Percentiles rank a stretch among this genome's conserved stretches.
phyloP scores from a whole-genome alignment of 2,888 invertebrate species.

The Ceriagrion tenellum region DNA sequence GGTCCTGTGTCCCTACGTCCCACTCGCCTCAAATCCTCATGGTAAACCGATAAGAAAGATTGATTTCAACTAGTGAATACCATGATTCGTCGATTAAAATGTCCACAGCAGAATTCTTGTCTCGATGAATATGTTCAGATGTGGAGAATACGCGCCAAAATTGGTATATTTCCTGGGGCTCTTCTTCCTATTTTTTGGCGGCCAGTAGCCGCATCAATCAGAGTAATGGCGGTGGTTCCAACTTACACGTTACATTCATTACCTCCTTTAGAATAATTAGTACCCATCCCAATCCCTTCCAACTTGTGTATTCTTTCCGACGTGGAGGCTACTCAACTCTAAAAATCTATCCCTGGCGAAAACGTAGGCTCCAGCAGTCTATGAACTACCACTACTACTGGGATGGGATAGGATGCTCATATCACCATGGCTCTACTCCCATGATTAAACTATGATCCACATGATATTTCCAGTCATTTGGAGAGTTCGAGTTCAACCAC shows the following conservation, averaged over 20 bases:
- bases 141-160: conserved; percentile 11
- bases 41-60: background rate
- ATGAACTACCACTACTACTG: background rate
- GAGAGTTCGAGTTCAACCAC: background rate
- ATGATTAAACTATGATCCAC: background rate
- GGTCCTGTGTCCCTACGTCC: background rate
- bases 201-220: conserved; percentile 35
- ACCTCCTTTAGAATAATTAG: no score
- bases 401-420: background rate
- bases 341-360: no score
- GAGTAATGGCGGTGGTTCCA: background rate
- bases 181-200: background rate
- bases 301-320: background rate
- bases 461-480: conserved; percentile 10
- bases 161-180: background rate
- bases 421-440: background rate
- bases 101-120: conserved; percentile 40
- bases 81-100: conserved; percentile 35
- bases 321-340: background rate
- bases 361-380: no score
- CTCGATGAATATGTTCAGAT: conserved; percentile 48
- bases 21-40: background rate
- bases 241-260: background rate
- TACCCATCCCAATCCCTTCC: background rate
- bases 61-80: background rate